phyloP scores from a whole-genome alignment of 2,888 invertebrate species.

The Nowickia ferox region DNA sequence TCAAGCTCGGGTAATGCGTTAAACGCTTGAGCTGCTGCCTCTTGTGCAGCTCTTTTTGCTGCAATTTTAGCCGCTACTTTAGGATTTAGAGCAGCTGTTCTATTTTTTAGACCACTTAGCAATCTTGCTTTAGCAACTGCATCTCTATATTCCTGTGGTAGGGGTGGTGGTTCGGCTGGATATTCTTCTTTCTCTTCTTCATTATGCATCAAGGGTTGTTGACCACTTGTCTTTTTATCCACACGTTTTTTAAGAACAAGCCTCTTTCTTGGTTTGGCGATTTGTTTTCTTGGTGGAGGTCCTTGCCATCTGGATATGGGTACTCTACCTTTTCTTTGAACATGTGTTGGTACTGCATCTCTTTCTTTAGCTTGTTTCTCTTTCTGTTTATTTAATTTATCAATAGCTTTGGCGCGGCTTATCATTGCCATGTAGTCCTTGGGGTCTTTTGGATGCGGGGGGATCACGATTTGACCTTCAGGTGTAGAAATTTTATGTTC shows the following conservation, averaged over 20 bases:
- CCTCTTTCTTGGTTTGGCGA: slow-evolving; percentile 24
- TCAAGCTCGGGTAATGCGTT: slow-evolving; percentile 48
- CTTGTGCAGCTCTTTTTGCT: slow-evolving; percentile 30
- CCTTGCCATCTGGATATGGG: slow-evolving; percentile 44
- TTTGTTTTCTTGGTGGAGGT: slow-evolving; percentile 22
- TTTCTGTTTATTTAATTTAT: slow-evolving; percentile 43
- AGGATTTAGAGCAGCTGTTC: slow-evolving; percentile 61
- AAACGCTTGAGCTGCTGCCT: slow-evolving; percentile 45
- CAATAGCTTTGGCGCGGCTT: slow-evolving; percentile 49
- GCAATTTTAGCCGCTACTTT: slow-evolving; percentile 42
- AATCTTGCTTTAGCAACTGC: slow-evolving; percentile 52
- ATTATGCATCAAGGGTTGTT: background rate
- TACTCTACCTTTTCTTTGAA: slow-evolving; percentile 6
- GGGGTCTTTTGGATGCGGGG: slow-evolving; percentile 49
- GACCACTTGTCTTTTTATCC: background rate
- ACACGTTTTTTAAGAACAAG: slow-evolving; percentile 31
- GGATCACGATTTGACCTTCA: slow-evolving; percentile 24
- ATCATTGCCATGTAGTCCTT: slow-evolving; percentile 60
- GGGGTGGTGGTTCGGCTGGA: slow-evolving; percentile 31
- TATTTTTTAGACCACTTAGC: slow-evolving; percentile 52
- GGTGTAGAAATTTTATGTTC: slow-evolving; percentile 11
- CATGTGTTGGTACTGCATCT: background rate
- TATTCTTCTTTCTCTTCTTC: background rate
- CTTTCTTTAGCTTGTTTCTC: slow-evolving; percentile 27
- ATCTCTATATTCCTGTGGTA: slow-evolving; percentile 44